phyloP scores from a whole-genome alignment of 2,888 invertebrate species.

The Leptopilina myrica region DNA sequence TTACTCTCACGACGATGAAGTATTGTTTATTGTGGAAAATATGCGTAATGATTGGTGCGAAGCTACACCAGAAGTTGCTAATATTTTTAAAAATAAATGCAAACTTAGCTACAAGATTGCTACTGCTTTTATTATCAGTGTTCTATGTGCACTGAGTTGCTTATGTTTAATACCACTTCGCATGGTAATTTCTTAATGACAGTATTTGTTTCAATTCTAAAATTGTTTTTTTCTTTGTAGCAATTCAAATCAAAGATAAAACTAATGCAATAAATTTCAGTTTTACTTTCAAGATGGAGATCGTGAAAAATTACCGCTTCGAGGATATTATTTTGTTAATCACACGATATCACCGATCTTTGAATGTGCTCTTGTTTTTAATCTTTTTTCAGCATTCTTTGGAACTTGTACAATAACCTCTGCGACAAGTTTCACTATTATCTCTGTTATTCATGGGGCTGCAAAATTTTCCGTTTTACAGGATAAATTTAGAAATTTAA shows the following conservation, averaged over 20 bases:
- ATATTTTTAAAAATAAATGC: conserved; percentile 61
- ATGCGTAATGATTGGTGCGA: conserved; percentile 67
- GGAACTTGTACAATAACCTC: conserved; percentile 61
- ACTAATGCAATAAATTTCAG: not conserved
- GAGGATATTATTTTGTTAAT: conserved; percentile 64
- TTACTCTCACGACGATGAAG: conserved; percentile 58
- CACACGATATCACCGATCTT: conserved; percentile 61
- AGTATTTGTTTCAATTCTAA: too few relatives aligned
- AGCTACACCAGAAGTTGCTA: conserved; percentile 55
- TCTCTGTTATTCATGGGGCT: conserved; percentile 66
- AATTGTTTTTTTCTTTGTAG: too few relatives aligned
- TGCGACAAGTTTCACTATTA: conserved; percentile 65
- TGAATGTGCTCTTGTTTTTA: conserved; percentile 59
- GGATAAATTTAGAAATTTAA: conserved; percentile 57
- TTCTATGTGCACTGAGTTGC: conserved; percentile 55
- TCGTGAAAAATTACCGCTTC: conserved; percentile 62
- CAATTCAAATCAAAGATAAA: too few relatives aligned
- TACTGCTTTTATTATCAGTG: conserved; percentile 65
- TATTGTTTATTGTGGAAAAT: conserved; percentile 61
- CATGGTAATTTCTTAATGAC: conserved; percentile 57
- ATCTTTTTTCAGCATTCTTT: conserved; percentile 56
- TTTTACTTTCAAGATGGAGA: conserved; percentile 40
- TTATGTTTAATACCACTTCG: conserved; percentile 58
- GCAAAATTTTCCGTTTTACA: conserved; percentile 67
- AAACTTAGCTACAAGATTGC: conserved; percentile 60